Percentiles rank a stretch among this genome's conserved stretches.
Evolutionary conservation across 2,888 invertebrate species (phyloP).

Genomic region (Ectemnius cavifrons): DNA sequence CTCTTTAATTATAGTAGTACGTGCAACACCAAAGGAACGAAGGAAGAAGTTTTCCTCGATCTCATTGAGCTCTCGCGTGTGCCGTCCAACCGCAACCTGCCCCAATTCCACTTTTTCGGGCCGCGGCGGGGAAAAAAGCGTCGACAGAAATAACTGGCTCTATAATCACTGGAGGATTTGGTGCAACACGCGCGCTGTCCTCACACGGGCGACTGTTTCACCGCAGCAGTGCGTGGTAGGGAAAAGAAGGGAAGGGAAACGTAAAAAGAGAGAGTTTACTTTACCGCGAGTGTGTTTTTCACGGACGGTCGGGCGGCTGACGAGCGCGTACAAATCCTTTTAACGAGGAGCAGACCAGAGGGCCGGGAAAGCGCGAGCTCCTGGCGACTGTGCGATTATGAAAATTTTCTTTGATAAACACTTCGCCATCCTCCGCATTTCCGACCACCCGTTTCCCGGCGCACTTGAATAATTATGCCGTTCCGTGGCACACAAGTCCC

Average conservation of each 20-base stretch:
- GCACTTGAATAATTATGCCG: constrained; percentile 53
- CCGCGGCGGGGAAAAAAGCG: constrained; percentile 10
- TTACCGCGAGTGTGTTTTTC: constrained; percentile 52
- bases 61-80: constrained; percentile 57
- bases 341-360: constrained; percentile 73
- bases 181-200: constrained; percentile 21
- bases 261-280: constrained; percentile 32
- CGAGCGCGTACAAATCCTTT: constrained; percentile 76
- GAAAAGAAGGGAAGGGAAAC: constrained; percentile 30
- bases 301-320: constrained; percentile 75
- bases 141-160: constrained; percentile 20
- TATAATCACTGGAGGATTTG: constrained; percentile 38
- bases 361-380: constrained; percentile 61
- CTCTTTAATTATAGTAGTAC: too few species aligned
- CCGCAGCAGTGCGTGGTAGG: constrained; percentile 8
- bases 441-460: constrained; percentile 37
- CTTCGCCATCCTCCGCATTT: constrained; percentile 39
- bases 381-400: constrained; percentile 63
- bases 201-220: constrained; percentile 32
- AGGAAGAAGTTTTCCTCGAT: constrained; percentile 42
- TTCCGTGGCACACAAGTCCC: constrained; percentile 36
- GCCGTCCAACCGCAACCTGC: constrained; percentile 62
- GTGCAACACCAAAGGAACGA: too few species aligned
- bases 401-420: constrained; percentile 71
- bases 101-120: constrained; percentile 57